These are phyloP conservation scores for Ochropacha duplaris DNA, from an alignment of 2,888 invertebrate genomes.

Conservation along the genomic window DNA sequence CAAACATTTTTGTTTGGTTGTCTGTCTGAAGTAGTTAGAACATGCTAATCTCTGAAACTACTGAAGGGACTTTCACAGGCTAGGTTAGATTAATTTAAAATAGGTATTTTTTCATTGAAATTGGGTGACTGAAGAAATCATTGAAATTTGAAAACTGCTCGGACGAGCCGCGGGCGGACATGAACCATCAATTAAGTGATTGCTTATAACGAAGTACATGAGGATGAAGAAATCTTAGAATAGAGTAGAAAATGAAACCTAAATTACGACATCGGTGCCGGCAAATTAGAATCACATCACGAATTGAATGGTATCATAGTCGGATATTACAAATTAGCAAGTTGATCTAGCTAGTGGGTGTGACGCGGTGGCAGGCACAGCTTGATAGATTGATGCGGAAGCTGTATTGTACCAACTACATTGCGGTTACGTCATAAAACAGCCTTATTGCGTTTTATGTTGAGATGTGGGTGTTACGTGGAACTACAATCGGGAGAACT, in stretches of 20 bases:
- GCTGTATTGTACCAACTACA: constrained; percentile 42
- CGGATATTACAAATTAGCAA: constrained; percentile 47
- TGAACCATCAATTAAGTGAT: too few species aligned
- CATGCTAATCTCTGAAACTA: too few species aligned
- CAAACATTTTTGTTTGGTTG: too few species aligned
- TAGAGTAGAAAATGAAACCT: not conserved
- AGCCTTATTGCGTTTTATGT: not conserved
- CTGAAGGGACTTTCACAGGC: too few species aligned
- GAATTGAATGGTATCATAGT: constrained; percentile 23
- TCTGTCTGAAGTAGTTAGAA: too few species aligned
- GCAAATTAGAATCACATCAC: constrained; percentile 6
- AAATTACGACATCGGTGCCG: not conserved
- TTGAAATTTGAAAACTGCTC: too few species aligned
- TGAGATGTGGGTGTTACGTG: not conserved
- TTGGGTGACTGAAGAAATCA: too few species aligned
- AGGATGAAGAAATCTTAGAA: not conserved
- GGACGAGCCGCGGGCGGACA: too few species aligned
- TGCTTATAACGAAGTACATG: not conserved
- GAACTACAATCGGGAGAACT: too few species aligned
- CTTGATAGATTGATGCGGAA: constrained; percentile 48
- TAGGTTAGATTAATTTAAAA: too few species aligned
- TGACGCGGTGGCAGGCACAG: constrained; percentile 26
- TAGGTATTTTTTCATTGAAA: too few species aligned
- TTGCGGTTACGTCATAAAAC: constrained; percentile 9
- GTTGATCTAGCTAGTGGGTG: constrained; percentile 35